Evolutionary conservation across 2,113 vertebrate species (phyloP).

Genomic region (Puntigrus tetrazona): DNA sequence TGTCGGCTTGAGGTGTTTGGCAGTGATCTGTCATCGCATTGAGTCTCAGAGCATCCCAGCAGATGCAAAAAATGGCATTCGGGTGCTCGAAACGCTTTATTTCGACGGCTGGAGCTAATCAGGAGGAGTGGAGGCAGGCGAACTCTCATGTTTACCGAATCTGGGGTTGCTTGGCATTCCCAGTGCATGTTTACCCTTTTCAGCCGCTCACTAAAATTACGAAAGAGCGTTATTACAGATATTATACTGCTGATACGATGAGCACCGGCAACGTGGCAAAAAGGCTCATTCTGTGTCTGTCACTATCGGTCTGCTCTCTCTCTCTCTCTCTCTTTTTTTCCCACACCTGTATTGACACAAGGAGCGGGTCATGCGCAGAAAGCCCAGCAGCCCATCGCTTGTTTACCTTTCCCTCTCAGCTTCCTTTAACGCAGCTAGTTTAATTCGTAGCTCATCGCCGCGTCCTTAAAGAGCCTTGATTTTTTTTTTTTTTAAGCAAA

Average conservation of each 20-base stretch:
- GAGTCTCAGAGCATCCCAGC: neutral
- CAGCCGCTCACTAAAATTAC: neutral
- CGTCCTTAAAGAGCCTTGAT: constrained; percentile 1
- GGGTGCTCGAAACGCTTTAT: neutral
- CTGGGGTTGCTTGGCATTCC: neutral
- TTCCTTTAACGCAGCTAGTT: neutral
- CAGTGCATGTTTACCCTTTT: constrained; percentile 11
- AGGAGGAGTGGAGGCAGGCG: neutral
- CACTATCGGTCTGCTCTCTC: neutral
- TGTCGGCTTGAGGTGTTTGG: neutral
- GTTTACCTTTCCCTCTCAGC: constrained; percentile 28
- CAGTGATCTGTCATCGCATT: neutral
- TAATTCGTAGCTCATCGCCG: neutral
- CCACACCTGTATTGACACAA: constrained; percentile 46
- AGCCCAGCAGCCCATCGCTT: neutral
- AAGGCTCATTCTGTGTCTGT: neutral
- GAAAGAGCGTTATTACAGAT: neutral
- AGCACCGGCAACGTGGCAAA: neutral
- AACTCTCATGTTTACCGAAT: neutral
- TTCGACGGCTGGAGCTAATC: neutral
- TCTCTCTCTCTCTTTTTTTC: neutral
- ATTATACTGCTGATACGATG: neutral
- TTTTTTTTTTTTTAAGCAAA: neutral
- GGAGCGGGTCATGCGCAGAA: constrained; percentile 16
- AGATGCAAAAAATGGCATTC: neutral